Evolutionary conservation across 2,888 invertebrate genomes (phyloP), one percentile per base, ranked within the genome.

Genomic region (Caenorhabditis auriculariae): DNA sequence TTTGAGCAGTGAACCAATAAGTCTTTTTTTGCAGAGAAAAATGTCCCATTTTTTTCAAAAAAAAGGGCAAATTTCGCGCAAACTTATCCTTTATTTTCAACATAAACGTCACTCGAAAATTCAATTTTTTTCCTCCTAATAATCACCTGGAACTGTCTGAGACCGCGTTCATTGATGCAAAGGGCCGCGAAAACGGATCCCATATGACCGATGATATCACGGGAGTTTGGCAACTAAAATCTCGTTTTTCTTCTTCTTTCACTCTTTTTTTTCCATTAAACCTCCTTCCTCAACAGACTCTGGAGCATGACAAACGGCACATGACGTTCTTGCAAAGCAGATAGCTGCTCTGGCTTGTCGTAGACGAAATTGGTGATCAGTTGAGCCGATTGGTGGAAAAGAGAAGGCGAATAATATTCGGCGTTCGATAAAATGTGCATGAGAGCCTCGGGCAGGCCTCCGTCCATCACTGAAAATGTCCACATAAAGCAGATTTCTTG

Each of bases 141-240:
- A 19, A 19, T 5, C 6, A 39, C 48, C 5, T 89, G 88, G 82
- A 91, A 91, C 6, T 90, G 88, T 61, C 88, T 87, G 27, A 91
- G 84, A 32, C 91, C 91, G 39, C 90, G 86, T 35, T 88, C 87
- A 82, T 92, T 92, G 60, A 92, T 84, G 82, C 91, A 91, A 32
- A 92, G 83, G 0, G 91, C 91, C 74, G 89, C 89, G 84, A 91
- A 91, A 28, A 91, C 90, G 83, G 90, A 90, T 6, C 91, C 91
- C 68, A 92, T 83, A 0, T 90, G 89, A n/a, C 90, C 89, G 42
- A 92, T 85, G 4, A 85, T 84, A 75, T 86, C 86, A 51, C 85
- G 81, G 2, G 85, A 85, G 17, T 86, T 84, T 38, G 86, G 86
- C 5, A 87, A 83, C 84, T 86, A 66, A 26, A 77, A 71, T 45